A percentile compares a stretch with the other conserved stretches of the same genome.
Conservation (phyloP, 2,797 vertebrate species). For the Coregonus suidteri region DNA sequence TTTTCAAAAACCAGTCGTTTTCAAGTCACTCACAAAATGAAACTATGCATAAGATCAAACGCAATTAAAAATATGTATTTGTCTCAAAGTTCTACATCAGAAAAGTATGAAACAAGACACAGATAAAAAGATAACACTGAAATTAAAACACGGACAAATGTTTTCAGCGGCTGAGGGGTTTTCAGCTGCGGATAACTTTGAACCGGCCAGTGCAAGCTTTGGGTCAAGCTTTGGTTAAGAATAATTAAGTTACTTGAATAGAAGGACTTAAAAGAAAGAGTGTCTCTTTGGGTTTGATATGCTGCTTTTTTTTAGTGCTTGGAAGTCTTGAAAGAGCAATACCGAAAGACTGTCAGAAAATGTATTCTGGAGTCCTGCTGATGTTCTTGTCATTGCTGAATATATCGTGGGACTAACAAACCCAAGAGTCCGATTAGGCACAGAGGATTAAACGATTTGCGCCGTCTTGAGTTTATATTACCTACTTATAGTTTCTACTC, state of each 20-base stretch:
- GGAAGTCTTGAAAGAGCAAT: conserved; percentile 54
- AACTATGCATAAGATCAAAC: conserved; percentile 21
- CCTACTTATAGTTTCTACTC: conserved; percentile 66
- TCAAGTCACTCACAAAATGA: conserved; percentile 23
- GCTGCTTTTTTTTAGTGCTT: conserved; percentile 57
- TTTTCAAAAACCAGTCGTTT: conserved; percentile 36
- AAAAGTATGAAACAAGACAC: not conserved
- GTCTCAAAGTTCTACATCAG: conserved; percentile 11
- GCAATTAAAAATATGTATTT: conserved; percentile 17
- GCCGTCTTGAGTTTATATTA: conserved; percentile 85
- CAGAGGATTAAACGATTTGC: conserved; percentile 98
- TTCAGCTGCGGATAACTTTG: not conserved
- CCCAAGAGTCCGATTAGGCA: conserved; percentile 95
- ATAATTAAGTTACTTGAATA: conserved; percentile 37
- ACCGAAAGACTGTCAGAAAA: conserved; percentile 74
- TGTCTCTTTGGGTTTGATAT: conserved; percentile 50
- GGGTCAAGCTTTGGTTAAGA: conserved; percentile 25
- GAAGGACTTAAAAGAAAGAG: conserved; percentile 43
- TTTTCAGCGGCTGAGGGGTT: not conserved
- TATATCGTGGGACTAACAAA: conserved; percentile 90
- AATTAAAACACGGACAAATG: conserved; percentile 28
- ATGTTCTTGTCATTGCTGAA: conserved; percentile 82
- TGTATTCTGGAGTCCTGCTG: conserved; percentile 80
- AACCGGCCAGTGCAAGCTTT: conserved; percentile 23
- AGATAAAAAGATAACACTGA: conserved; percentile 20